Evolutionary conservation across 2,113 vertebrate genomes (phyloP), one percentile per base, ranked within the genome.

Genomic region (Blennius ocellaris): DNA sequence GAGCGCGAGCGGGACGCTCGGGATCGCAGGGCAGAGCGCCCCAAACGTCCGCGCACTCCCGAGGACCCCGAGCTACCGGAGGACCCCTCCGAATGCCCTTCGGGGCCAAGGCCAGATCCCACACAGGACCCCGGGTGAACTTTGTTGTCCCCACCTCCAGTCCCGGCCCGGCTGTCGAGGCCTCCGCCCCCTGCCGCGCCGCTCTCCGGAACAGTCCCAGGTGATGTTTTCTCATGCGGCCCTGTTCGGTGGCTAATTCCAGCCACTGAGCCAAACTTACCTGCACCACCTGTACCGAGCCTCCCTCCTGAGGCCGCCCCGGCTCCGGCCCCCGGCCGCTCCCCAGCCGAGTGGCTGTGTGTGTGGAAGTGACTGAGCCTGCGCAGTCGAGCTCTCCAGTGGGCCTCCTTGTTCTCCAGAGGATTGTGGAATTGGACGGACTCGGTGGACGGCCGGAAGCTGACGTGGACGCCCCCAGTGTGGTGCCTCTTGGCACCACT

Each of bases 341-440:
- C 92, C 63, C 91, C 85, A 48, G 86, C 85, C 5, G 95, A 94
- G 86, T 94, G 87, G 78, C 90, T 94, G 78, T 94, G 86, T 62
- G 90, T 94, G 86, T 93, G 87, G 86, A 99, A 98, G 93, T 97
- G 96, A 91, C 98, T 90, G 15, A 99, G 95, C 56, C 97, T 97
- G 60, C 96, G 96, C 49, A 99, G 95, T 89, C 96, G 93, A 84
- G 93, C 94, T 91, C 95, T 99, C 98, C 98, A 99, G 73, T 96
- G 95, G 7, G 96, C 96, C 90, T 99, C 98, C 92, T 97, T 99
- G 83, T 87, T 96, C 85, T 99, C 98, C 70, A 98, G 92, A 68
- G 97, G 97, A 86, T 97, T 99, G 90, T 97, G 97, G 91, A 99
- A 99, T 60, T 96, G 98, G 84, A 99, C 95, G 0, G 96, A 98